Conservation (phyloP, 2,113 vertebrate species). For the Thryonomys swinderianus region DNA sequence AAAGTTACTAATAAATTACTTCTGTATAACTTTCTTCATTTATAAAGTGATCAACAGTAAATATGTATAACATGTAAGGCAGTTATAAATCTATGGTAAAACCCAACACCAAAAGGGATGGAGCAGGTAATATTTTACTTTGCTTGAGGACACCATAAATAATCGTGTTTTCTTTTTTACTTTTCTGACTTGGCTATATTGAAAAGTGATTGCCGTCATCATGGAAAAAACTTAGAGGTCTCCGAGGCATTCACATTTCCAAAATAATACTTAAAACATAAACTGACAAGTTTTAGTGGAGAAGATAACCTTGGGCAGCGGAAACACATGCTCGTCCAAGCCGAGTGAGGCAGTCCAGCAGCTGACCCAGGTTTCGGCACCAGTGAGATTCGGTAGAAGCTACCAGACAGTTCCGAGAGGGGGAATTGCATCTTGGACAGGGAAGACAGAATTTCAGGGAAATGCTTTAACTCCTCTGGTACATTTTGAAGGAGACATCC, state of each 20-base stretch:
- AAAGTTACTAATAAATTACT: background rate
- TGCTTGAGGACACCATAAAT: background rate
- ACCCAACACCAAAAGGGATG: background rate
- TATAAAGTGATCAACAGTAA: background rate
- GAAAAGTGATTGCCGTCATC: background rate
- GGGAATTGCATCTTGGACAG: background rate
- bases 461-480: background rate
- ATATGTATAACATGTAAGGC: background rate
- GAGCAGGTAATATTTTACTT: background rate
- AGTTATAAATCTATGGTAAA: slow-evolving; percentile 29
- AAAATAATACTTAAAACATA: slow-evolving; percentile 44
- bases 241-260: background rate
- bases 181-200: background rate
- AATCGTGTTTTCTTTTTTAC: background rate
- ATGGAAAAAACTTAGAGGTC: background rate
- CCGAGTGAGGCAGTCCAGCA: background rate
- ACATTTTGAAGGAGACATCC: background rate
- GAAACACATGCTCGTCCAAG: background rate
- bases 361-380: background rate
- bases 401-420: background rate
- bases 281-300: background rate
- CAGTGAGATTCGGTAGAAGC: background rate
- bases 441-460: background rate
- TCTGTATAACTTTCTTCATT: background rate
- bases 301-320: background rate